Evolutionary conservation across 2,888 invertebrate species (phyloP).

Genomic region (Asteroscopus sphinx): DNA sequence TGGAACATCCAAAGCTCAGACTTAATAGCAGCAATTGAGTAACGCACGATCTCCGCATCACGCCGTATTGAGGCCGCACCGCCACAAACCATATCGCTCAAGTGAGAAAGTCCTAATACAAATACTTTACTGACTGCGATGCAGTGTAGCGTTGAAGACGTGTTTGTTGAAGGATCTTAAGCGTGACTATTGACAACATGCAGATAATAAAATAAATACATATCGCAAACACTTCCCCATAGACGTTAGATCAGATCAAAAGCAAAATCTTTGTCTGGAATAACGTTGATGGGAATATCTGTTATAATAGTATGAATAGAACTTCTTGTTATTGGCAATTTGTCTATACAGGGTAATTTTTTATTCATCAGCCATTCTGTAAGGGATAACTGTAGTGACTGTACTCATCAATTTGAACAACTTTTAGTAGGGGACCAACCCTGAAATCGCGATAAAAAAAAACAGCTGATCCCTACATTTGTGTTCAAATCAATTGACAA

Average conservation of each 20-base stretch:
- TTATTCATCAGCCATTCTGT: no score
- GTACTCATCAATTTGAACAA: no score
- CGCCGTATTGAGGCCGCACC: conserved; percentile 7
- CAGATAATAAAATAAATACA: conserved; percentile 44
- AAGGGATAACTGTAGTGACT: no score
- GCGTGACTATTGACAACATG: conserved; percentile 23
- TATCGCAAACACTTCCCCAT: conserved; percentile 23
- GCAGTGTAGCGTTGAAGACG: conserved; percentile 10
- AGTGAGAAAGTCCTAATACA: conserved; percentile 42
- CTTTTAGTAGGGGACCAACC: no score
- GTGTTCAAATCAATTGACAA: no score
- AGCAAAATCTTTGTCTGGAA: background rate
- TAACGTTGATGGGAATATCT: background rate
- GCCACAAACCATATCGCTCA: conserved; percentile 27
- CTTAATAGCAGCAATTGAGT: background rate
- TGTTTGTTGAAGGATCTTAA: conserved; percentile 34
- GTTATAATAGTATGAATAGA: no score
- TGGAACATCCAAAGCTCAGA: background rate
- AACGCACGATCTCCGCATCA: conserved; percentile 5
- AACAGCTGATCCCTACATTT: no score
- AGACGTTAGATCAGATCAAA: background rate
- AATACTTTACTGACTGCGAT: conserved; percentile 14
- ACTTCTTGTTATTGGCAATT: no score
- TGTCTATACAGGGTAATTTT: no score
- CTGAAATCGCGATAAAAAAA: no score